phyloP scores from a whole-genome alignment of 1,140 invertebrate species.

The Ceratina australensis region DNA sequence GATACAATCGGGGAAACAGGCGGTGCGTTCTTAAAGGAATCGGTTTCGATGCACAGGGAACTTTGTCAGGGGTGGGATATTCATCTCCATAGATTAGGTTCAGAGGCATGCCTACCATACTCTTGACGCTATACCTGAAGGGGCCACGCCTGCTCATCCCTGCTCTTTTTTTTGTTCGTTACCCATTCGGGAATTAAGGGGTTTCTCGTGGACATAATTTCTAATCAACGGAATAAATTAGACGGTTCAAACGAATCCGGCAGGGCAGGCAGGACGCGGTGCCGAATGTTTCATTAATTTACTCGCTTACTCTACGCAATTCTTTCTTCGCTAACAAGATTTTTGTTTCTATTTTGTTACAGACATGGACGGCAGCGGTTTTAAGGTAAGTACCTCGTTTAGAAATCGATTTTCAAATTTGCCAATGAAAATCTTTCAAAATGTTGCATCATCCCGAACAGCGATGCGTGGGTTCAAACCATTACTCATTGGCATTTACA shows the following conservation, averaged over 20 bases:
- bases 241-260: background rate
- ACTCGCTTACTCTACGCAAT: no score
- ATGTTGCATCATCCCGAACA: no score
- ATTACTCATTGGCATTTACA: no score
- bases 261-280: background rate
- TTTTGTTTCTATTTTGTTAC: constrained; percentile 34
- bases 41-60: constrained; percentile 29
- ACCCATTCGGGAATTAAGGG: constrained; percentile 15
- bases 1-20: constrained; percentile 34
- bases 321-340: background rate
- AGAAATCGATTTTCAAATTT: background rate
- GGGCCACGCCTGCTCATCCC: constrained; percentile 52
- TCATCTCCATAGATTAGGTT: constrained; percentile 60
- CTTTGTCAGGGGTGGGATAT: constrained; percentile 55
- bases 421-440: no score
- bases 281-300: background rate
- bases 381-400: constrained; percentile 22
- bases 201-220: background rate
- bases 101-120: constrained; percentile 21
- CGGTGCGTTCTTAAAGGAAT: constrained; percentile 42
- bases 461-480: no score
- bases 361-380: background rate
- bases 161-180: background rate
- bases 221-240: constrained; percentile 15
- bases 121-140: constrained; percentile 52